Percentiles rank a stretch among this genome's conserved stretches.
phyloP scores from a whole-genome alignment of 2,113 vertebrate genomes.

The Naja naja region DNA sequence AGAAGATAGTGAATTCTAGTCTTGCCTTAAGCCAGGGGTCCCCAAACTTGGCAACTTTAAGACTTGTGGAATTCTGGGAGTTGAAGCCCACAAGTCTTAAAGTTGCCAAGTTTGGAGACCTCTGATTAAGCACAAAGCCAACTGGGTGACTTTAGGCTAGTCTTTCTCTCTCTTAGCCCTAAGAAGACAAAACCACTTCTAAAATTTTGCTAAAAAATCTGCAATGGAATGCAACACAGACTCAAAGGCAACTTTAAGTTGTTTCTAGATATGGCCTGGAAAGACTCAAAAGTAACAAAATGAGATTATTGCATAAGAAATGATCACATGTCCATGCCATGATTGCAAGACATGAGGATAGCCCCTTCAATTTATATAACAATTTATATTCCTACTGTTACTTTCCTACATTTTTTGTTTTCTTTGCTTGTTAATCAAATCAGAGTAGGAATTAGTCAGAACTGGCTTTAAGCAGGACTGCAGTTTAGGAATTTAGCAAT shows the following conservation, averaged over 20 bases:
- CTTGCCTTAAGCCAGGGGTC: background rate
- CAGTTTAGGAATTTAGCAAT: constrained; percentile 25
- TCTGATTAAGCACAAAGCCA: background rate
- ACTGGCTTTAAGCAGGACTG: background rate
- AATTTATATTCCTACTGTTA: background rate
- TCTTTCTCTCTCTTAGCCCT: background rate
- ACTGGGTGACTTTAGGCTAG: background rate
- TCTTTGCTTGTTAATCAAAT: background rate
- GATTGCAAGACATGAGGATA: background rate
- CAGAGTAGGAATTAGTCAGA: background rate
- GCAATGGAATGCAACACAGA: background rate
- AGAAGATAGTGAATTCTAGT: background rate
- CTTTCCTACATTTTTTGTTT: background rate
- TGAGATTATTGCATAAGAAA: background rate
- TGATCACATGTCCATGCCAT: background rate
- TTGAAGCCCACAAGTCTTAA: too few relatives aligned
- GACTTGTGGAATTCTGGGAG: too few relatives aligned
- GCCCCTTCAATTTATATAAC: background rate
- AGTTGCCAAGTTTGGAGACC: too few relatives aligned
- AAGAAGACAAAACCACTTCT: background rate
- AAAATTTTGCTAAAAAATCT: background rate
- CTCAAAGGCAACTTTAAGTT: background rate
- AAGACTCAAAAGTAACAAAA: background rate
- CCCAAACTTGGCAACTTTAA: too few relatives aligned
- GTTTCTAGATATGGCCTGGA: background rate